These are phyloP conservation scores for Agrochola lota DNA, from an alignment of 2,888 invertebrate genomes.

Conservation along the genomic window DNA sequence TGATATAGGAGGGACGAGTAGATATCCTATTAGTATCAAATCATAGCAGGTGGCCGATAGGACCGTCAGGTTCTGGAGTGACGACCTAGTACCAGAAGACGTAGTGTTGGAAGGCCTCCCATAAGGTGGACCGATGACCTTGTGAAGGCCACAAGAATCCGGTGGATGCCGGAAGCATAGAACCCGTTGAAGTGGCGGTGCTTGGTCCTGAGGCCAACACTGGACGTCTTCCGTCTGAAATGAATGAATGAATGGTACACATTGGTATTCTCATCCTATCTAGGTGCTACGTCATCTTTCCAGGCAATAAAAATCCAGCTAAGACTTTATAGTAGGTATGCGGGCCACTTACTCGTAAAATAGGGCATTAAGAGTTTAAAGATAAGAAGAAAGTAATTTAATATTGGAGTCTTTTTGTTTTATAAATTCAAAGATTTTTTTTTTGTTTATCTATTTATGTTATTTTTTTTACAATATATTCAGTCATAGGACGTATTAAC, in stretches of 20 bases:
- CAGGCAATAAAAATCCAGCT: neutral
- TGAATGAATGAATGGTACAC: too few species aligned
- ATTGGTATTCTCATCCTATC: neutral
- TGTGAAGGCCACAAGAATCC: too few species aligned
- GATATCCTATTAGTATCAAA: neutral
- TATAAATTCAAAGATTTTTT: neutral
- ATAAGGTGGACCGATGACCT: neutral
- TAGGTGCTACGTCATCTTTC: conserved; percentile 21
- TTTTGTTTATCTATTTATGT: neutral
- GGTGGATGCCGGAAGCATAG: too few species aligned
- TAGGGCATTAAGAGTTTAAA: conserved; percentile 1
- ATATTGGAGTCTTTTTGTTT: neutral
- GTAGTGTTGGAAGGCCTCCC: neutral
- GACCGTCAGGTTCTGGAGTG: neutral
- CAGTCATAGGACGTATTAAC: neutral
- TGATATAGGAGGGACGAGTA: too few species aligned
- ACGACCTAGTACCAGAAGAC: neutral
- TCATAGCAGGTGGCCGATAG: too few species aligned
- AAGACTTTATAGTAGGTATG: conserved; percentile 5
- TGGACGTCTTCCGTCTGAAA: too few species aligned
- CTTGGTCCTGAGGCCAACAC: too few species aligned
- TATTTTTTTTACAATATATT: neutral
- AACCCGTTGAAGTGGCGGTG: too few species aligned
- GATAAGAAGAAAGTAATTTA: conserved; percentile 6
- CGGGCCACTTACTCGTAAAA: conserved; percentile 27